phyloP scores from a whole-genome alignment of 2,113 vertebrate genomes.

The Phoenicopterus ruber region DNA sequence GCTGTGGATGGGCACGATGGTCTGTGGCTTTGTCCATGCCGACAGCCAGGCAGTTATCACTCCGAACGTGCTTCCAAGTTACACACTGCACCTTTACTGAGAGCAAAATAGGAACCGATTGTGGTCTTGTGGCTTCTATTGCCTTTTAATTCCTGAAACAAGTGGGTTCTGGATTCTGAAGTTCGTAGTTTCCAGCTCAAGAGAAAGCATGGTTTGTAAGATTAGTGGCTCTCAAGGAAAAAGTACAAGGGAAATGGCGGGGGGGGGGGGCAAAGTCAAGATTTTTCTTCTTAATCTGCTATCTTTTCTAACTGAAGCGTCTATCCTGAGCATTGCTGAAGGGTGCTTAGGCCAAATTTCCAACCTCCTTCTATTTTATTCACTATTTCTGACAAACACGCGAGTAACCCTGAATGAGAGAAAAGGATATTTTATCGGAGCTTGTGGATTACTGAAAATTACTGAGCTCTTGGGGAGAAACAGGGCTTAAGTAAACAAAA shows the following conservation, averaged over 20 bases:
- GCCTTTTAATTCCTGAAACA: neutral
- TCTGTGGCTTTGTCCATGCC: fast-evolving
- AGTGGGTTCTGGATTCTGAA: neutral
- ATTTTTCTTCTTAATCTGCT: neutral
- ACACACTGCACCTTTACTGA: neutral
- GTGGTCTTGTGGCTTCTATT: neutral
- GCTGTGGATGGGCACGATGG: fast-evolving
- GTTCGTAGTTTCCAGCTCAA: neutral
- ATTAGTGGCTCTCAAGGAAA: neutral
- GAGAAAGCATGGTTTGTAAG: neutral
- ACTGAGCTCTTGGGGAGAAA: neutral
- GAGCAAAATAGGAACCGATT: neutral
- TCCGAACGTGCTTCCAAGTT: neutral
- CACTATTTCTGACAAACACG: neutral
- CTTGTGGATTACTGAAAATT: neutral
- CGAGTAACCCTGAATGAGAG: neutral
- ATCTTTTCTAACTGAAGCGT: neutral
- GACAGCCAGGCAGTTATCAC: neutral
- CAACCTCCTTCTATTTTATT: neutral
- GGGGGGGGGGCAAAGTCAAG: neutral
- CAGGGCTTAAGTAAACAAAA: neutral
- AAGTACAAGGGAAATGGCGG: neutral
- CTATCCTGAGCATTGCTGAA: neutral
- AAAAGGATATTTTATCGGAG: neutral
- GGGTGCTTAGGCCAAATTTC: neutral